phyloP scores from a whole-genome alignment of 2,888 invertebrate species.

The Drosophila austrosaltans region DNA sequence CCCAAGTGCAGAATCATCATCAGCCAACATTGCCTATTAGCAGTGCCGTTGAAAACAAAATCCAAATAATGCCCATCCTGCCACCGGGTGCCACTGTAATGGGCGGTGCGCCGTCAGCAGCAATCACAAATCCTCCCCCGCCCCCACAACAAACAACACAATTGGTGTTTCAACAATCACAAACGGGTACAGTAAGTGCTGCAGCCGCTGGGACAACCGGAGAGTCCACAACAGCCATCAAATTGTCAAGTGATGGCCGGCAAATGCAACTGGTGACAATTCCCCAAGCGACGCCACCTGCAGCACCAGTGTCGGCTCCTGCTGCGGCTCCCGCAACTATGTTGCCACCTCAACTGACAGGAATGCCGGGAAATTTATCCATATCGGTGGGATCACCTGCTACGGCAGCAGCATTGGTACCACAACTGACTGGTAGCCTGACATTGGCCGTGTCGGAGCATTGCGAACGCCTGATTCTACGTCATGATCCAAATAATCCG shows the following conservation, averaged over 20 bases:
- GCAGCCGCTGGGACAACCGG: conserved; percentile 30
- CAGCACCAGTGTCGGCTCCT: conserved; percentile 37
- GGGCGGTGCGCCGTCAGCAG: conserved; percentile 57
- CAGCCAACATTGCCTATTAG: conserved; percentile 69
- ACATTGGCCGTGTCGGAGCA: conserved; percentile 88
- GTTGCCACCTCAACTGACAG: conserved; percentile 70
- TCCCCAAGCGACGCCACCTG: conserved; percentile 62
- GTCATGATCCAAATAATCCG: conserved; percentile 86
- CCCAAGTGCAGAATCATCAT: conserved; percentile 80
- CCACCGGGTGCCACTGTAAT: conserved; percentile 73
- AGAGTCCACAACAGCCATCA: conserved; percentile 66
- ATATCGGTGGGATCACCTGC: conserved; percentile 80
- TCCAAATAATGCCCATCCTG: conserved; percentile 84
- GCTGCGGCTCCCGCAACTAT: conserved; percentile 44
- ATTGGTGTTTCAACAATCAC: conserved; percentile 60
- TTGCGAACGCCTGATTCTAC: conserved; percentile 87
- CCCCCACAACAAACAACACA: conserved; percentile 55
- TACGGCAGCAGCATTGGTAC: conserved; percentile 82
- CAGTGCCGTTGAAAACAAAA: conserved; percentile 83
- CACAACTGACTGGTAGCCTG: conserved; percentile 87
- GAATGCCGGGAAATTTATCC: conserved; percentile 77
- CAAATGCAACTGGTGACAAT: conserved; percentile 78
- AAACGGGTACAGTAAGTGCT: background rate
- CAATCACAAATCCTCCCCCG: conserved; percentile 42
- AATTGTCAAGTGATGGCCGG: conserved; percentile 69